Percentiles rank a stretch among this genome's conserved stretches.
phyloP scores from a whole-genome alignment of 2,888 invertebrate genomes.

The Calliphora vomitoria region DNA sequence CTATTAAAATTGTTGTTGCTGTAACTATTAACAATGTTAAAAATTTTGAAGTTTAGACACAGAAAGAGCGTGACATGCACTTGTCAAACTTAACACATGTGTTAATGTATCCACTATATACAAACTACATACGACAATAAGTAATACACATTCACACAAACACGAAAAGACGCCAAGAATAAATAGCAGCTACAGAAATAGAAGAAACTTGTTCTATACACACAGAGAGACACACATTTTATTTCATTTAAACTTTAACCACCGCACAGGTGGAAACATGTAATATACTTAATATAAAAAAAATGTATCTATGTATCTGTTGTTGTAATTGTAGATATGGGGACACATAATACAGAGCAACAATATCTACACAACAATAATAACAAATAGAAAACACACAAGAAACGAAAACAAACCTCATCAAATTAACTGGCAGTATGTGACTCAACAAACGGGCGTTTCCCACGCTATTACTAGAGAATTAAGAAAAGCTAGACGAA shows the following conservation, averaged over 20 bases:
- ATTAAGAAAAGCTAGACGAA: conserved; percentile 43
- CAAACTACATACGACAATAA: not conserved
- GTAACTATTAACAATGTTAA: conserved; percentile 25
- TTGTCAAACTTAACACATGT: conserved; percentile 65
- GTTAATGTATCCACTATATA: conserved; percentile 33
- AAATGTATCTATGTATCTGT: not conserved
- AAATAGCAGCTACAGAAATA: not conserved
- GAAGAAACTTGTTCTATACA: conserved; percentile 38
- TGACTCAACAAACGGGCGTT: conserved; percentile 76
- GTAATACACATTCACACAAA: not conserved
- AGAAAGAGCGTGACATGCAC: conserved; percentile 66
- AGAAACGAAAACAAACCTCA: conserved; percentile 47
- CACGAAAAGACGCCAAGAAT: conserved; percentile 5
- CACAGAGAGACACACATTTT: not conserved
- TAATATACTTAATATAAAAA: conserved; percentile 39
- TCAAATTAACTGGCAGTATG: conserved; percentile 70
- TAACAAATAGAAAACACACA: conserved; percentile 9
- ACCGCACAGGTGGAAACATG: conserved; percentile 67
- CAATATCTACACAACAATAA: conserved; percentile 6
- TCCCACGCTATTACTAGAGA: conserved; percentile 74
- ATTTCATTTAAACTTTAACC: conserved; percentile 54
- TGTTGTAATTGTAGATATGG: conserved; percentile 18
- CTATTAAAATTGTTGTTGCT: conserved; percentile 25
- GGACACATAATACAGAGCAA: conserved; percentile 27
- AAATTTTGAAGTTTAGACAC: conserved; percentile 51